Base-by-base conservation (phyloP, 2,113 vertebrate species). In the Tautogolabrus adspersus region DNA sequence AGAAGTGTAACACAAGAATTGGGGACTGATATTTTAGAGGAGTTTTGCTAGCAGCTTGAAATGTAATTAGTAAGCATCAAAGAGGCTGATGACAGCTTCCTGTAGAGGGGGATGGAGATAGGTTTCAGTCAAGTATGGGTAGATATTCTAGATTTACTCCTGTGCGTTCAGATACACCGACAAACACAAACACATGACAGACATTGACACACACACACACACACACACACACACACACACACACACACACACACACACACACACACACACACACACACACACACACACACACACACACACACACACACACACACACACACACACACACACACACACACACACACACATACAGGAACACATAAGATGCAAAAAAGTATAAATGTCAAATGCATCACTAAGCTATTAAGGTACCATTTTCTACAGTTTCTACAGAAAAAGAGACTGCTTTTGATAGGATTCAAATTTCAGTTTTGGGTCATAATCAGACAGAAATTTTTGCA, bases 31-130 rank as follows among this genome's bases (percentile, higher is more conserved):
- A 34, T 84, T 57, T 78, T 47, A 62, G 47, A 72, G 64, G 84
- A 81, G 70, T 81, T 69, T 51, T 49, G 79, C 83, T 65, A 52
- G 83, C 74, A 63, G 70, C 75, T 61, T 10, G 1, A 30, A 40
- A 49, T 69, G 84, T 87, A 92, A 92, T 95, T 89, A 93, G 82
- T 93, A 92, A 89, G 94, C 91, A 93, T 94, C 89, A 93, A 89
- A 95, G 93, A 85, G 85, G 85, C 23, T 78, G 89, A 92, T 93
- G 94, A 94, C 88, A 94, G 86, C 84, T 85, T 94, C 92, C 86
- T 86, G 79, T 67, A 78, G 83, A 89, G 92, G 91, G 72, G 75
- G 72, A 79, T 75, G 88, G 89, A 94, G 93, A 95, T 94, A 85
- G 93, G 94, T 95, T 95, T 94, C 89, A 74, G 26, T 77, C 51